Evolutionary conservation across 2,888 invertebrate genomes (phyloP), one percentile per base, ranked within the genome.

Genomic region (Ellobium chinense): DNA sequence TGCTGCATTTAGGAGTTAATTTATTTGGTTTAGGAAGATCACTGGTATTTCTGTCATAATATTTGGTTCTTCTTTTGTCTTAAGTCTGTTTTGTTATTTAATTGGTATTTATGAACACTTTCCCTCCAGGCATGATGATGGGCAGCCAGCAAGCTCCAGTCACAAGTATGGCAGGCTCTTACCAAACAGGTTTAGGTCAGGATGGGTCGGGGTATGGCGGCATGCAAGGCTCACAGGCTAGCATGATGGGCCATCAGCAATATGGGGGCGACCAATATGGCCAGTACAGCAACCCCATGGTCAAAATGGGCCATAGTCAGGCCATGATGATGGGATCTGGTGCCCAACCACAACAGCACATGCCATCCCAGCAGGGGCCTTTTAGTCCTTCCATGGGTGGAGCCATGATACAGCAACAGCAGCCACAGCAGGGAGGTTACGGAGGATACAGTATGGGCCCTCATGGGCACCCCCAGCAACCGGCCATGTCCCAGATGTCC

Each of bases 151-250:
- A 68, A 24, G 37, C 60, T 24, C 62, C 54, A 46, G 70, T 21
- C 29, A 63, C 62, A n/a, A 72, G 63, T 54, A 65, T 79, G 58
- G n/a, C 70, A 29, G 73, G 58, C 39, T 82, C 79, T 34, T 82
- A 82, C 39, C 84, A 83, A 58, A 76, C 84, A 77, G 82, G 79
- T 29, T 62, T 85, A 54, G 83, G 83, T 39, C 85, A 86, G 77
- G 83, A 83, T 66, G 81, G 76, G 14, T 74, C 81, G 18, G 63
- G 46, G 18, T 62, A 78, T 31, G 63, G 82, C 56, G 86, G 83
- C 76, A 86, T 89, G 83, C 88, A 88, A 83, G 84, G 66, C 66
- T 29, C 66, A 0, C 77, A 77, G 77, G 65, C 56, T n/a, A 29
- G 39, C 69, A 68, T 77, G 37, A 58, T 77, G 39, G 83, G 82